Evolutionary conservation across 2,797 vertebrate genomes (phyloP), one percentile per base, ranked within the genome.

Genomic region (Ptychobarbus kaznakovi): DNA sequence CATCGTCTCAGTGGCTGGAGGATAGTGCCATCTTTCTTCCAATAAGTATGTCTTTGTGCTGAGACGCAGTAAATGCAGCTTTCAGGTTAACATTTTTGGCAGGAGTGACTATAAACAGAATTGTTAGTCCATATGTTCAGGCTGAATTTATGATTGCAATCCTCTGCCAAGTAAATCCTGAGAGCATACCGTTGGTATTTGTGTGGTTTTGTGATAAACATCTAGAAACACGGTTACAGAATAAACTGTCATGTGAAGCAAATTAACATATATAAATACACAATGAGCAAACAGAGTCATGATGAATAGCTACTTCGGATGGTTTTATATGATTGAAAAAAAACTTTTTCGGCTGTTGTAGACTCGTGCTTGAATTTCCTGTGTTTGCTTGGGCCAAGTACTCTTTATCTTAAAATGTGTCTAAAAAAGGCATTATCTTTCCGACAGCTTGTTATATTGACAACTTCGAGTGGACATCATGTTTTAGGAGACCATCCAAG

Each of bases 381-480:
- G 22, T 81, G 44, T 66, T 66, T 88, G 69, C 44, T 63, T 7
- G n/a, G 12, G 53, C 8, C 85, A 77, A 89, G 91, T 92, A 90
- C 66, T 44, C 80, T 51, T 81, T 65, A 74, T 77, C 68, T 84
- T 35, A 78, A 76, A 76, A 25, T 77, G 63, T 85, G 88, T 89
- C 90, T 92, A 69, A 70, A 69, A 74, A 84, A 69, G 65, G 53
- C 46, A 12, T 70, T 58, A 78, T 69, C 82, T 93, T 92, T 85
- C 81, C 75, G 38, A 91, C 92, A 88, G 87, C 86, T 84, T 81
- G 80, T 72, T 85, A 44, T 77, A 80, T 1, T 91, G 93, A 94
- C 92, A 92, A 88, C 74, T 70, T 35, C 53, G 40, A 93, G 92
- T 91, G 90, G 87, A 91, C 87, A 86, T 32, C 5, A 53, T 89